Base-by-base conservation (phyloP, 2,113 vertebrate genomes). In the Phalacrocorax brasilianus region DNA sequence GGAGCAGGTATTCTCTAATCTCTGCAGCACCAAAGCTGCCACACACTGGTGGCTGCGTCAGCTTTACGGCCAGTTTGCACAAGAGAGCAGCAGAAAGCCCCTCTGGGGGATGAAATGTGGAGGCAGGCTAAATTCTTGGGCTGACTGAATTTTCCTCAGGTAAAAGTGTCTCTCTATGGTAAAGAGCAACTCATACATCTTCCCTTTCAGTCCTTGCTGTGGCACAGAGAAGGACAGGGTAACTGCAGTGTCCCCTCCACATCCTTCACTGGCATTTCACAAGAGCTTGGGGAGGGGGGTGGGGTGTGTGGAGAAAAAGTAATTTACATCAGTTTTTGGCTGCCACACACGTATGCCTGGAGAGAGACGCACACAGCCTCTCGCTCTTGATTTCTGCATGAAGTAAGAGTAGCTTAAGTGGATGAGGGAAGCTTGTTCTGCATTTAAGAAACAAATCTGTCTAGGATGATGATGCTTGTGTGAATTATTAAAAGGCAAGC, bases 401-500 rank as follows among this genome's bases (percentile, higher is more conserved):
- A 92, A 70, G 66, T 81, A 77, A 94, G 90, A 90, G 68, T 27
- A 77, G 65, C 92, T 92, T 83, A 85, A 93, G 79, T 58, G 89
- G 89, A 90, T 68, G 45, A 92, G 38, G 40, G 44, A 76, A 95
- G 70, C 89, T 96, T 89, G 73, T 68, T 89, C 86, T 86, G 77
- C 67, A 76, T 82, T 84, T 91, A 87, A 80, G 84, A 87, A 95
- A 93, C 92, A 92, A 86, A 82, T 38, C 50, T 95, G 85, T 75
- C 88, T 65, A 75, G 58, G 81, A 84, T 0, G 2, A 76, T 12
- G 58, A 53, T 82, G 62, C 73, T 87, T 87, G 23, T 56, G 49
- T 87, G 84, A 95, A 95, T 95, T 91, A 85, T 76, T 81, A 75
- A 87, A 91, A 87, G 58, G 45, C 44, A 87, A 93, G 63, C 13